Evolutionary conservation across 2,888 invertebrate genomes (phyloP).

Genomic region (Eulithis prunata): DNA sequence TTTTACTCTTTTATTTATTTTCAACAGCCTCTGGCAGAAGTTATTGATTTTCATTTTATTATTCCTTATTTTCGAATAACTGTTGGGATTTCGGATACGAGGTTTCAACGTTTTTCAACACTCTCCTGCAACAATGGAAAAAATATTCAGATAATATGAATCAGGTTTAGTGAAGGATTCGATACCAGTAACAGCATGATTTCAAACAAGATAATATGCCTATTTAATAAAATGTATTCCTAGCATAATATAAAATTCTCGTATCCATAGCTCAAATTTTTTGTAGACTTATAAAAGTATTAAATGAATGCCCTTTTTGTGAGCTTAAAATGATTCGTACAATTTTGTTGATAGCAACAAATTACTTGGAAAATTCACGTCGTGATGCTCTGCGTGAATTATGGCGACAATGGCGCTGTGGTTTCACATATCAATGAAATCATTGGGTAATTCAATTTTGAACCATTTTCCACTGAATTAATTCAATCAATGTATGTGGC

Average conservation of each 20-base stretch:
- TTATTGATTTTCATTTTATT: slow-evolving; percentile 53
- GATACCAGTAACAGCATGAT: no score
- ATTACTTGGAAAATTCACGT: slow-evolving; percentile 24
- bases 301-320: no score
- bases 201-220: no score
- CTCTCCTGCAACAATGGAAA: slow-evolving; percentile 73
- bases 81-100: slow-evolving; percentile 64
- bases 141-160: background rate
- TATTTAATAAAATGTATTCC: no score
- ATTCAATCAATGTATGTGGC: slow-evolving; percentile 5
- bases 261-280: no score
- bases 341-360: slow-evolving; percentile 16
- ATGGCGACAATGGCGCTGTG: slow-evolving; percentile 15
- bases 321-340: background rate
- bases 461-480: slow-evolving; percentile 15
- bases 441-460: slow-evolving; percentile 18
- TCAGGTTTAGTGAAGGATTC: background rate
- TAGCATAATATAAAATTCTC: no score
- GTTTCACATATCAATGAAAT: slow-evolving; percentile 26
- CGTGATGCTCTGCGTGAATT: slow-evolving; percentile 9
- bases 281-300: no score
- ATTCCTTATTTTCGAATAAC: slow-evolving; percentile 61
- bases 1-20: no score
- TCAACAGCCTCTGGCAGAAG: no score
- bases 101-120: slow-evolving; percentile 64